phyloP scores from a whole-genome alignment of 2,797 vertebrate species.

The Acanthurus lineatus region DNA sequence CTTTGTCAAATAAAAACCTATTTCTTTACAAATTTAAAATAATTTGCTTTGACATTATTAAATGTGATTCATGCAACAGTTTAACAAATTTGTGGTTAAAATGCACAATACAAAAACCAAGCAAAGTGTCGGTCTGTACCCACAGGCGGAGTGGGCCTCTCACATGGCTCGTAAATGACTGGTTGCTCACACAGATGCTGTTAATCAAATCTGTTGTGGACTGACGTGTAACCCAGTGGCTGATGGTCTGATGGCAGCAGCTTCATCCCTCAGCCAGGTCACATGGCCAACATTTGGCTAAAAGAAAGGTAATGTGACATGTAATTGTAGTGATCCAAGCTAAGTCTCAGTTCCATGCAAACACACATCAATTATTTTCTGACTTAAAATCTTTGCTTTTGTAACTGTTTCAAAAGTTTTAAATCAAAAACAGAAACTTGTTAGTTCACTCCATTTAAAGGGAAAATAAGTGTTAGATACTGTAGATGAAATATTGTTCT shows the following conservation, averaged over 20 bases:
- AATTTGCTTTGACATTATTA: background rate
- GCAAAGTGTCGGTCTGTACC: background rate
- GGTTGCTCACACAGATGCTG: constrained; percentile 50
- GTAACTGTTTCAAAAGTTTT: background rate
- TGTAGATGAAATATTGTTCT: background rate
- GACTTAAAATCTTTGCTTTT: background rate
- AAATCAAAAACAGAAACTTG: background rate
- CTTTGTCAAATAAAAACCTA: background rate
- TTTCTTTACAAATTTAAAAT: background rate
- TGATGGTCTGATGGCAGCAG: constrained; percentile 46
- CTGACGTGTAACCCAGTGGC: constrained; percentile 42
- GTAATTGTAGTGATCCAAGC: constrained; percentile 3
- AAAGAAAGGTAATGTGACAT: constrained; percentile 30
- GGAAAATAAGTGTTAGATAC: background rate
- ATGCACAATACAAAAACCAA: background rate
- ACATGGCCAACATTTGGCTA: constrained; percentile 12
- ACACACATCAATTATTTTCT: background rate
- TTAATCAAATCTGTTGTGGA: constrained; percentile 56
- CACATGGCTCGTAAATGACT: constrained; percentile 42
- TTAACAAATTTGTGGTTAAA: constrained; percentile 2
- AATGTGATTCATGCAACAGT: background rate
- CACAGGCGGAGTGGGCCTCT: background rate
- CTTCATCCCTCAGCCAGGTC: background rate
- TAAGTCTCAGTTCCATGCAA: background rate
- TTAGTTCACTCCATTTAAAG: background rate